Conservation (phyloP, 1,140 invertebrate species). For the Bombus picipes region DNA sequence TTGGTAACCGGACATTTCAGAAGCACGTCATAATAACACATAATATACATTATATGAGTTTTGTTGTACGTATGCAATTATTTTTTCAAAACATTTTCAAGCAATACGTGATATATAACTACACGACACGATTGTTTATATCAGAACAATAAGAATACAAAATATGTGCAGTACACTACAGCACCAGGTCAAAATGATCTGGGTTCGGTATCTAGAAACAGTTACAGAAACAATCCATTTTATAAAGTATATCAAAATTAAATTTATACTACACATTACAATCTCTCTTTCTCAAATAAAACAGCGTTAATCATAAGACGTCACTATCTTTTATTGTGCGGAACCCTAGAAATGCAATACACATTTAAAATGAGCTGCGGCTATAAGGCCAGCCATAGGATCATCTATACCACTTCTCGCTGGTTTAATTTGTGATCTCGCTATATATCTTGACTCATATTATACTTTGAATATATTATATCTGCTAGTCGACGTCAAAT, state of each 20-base stretch:
- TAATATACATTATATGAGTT: neutral
- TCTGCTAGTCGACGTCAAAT: neutral
- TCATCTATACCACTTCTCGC: neutral
- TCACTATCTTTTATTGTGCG: neutral
- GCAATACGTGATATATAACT: neutral
- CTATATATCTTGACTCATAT: neutral
- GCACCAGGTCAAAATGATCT: neutral
- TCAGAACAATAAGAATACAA: neutral
- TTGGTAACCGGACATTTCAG: neutral
- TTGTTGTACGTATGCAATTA: neutral
- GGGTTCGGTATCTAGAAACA: neutral
- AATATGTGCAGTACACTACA: neutral
- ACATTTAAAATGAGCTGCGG: neutral
- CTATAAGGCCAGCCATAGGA: neutral
- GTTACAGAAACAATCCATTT: neutral
- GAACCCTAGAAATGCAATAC: neutral
- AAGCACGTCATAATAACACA: neutral
- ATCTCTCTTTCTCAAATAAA: neutral
- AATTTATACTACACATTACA: neutral
- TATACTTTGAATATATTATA: neutral
- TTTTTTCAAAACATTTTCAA: neutral
- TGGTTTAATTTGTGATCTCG: neutral
- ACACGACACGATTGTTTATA: neutral
- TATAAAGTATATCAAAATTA: neutral
- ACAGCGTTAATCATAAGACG: neutral